phyloP scores from a whole-genome alignment of 2,888 invertebrate genomes.

The Epinotia brunnichana region DNA sequence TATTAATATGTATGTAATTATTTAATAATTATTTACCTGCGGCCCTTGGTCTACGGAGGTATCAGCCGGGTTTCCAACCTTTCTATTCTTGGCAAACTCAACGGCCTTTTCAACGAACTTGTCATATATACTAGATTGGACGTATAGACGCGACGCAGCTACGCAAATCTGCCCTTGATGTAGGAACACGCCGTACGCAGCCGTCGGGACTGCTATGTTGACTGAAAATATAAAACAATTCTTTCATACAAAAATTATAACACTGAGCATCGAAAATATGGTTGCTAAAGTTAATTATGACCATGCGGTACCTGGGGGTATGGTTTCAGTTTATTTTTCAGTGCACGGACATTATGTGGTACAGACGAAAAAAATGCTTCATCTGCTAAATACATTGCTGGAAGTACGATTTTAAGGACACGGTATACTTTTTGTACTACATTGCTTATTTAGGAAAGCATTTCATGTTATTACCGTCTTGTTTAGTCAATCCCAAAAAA shows the following conservation, averaged over 20 bases:
- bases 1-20: too few species aligned
- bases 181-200: constrained; percentile 59
- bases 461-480: too few species aligned
- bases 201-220: constrained; percentile 58
- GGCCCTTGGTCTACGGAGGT: constrained; percentile 60
- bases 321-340: too few species aligned
- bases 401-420: too few species aligned
- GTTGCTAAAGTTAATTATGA: too few species aligned
- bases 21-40: constrained; percentile 49
- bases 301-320: too few species aligned
- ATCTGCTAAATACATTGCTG: too few species aligned
- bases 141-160: constrained; percentile 66
- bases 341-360: too few species aligned
- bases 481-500: too few species aligned
- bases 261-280: not conserved
- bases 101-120: constrained; percentile 89
- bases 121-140: constrained; percentile 87
- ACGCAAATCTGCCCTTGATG: constrained; percentile 67
- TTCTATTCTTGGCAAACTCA: constrained; percentile 85
- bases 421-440: too few species aligned
- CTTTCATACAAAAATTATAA: not conserved
- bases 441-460: too few species aligned
- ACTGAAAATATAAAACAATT: constrained; percentile 51
- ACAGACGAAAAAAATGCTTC: too few species aligned
- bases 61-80: constrained; percentile 84